Conservation (phyloP, 1,140 invertebrate species). For the Calephelis virginiensis region DNA sequence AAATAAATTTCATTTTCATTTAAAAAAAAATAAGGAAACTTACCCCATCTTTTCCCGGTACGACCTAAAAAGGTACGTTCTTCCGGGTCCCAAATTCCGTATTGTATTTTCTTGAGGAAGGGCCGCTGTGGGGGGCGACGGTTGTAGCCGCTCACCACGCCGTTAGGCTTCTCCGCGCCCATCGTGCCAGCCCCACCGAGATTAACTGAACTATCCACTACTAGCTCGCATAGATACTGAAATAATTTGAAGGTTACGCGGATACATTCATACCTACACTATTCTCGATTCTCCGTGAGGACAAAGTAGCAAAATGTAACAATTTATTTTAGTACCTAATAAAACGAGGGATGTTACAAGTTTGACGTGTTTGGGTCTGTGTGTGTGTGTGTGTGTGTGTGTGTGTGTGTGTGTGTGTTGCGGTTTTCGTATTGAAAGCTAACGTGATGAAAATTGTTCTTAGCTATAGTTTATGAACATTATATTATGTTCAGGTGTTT, state of each 20-base stretch:
- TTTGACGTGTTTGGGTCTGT: too few relatives aligned
- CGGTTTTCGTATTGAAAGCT: too few relatives aligned
- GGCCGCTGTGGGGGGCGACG: constrained; percentile 57
- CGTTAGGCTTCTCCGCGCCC: constrained; percentile 66
- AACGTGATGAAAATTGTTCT: too few relatives aligned
- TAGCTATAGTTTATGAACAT: too few relatives aligned
- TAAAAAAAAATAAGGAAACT: constrained; percentile 41
- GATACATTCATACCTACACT: background rate
- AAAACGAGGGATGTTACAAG: too few relatives aligned
- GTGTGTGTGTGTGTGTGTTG: too few relatives aligned
- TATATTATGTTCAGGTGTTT: too few relatives aligned
- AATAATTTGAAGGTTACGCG: constrained; percentile 7
- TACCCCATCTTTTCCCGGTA: constrained; percentile 87
- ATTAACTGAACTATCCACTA: constrained; percentile 35
- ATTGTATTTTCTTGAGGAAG: constrained; percentile 75
- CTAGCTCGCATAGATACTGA: constrained; percentile 6
- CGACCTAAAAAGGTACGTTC: constrained; percentile 84
- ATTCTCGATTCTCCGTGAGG: background rate
- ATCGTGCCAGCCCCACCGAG: constrained; percentile 39
- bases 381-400: too few relatives aligned
- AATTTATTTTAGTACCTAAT: too few relatives aligned
- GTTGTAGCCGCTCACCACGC: constrained; percentile 56
- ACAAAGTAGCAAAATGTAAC: background rate
- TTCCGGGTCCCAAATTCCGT: constrained; percentile 84
- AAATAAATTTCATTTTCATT: too few relatives aligned